phyloP scores from a whole-genome alignment of 2,113 vertebrate genomes.

The Corythaixoides concolor region DNA sequence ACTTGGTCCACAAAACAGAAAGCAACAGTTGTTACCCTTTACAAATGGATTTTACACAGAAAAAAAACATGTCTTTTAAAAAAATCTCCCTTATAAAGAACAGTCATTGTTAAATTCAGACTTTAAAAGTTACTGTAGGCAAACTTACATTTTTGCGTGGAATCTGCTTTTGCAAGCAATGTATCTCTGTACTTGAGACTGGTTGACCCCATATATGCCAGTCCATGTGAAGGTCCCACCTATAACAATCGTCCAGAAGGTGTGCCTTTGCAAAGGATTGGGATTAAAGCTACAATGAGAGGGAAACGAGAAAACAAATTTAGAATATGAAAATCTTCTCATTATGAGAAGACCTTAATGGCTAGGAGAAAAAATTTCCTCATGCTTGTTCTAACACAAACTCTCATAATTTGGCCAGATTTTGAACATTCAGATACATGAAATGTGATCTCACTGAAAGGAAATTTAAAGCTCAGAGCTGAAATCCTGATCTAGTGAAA shows the following conservation, averaged over 20 bases:
- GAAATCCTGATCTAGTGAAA: not conserved
- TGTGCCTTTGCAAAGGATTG: constrained; percentile 88
- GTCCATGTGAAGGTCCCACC: constrained; percentile 91
- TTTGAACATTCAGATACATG: not conserved
- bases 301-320: constrained; percentile 6
- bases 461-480: not conserved
- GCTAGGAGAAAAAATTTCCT: not conserved
- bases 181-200: constrained; percentile 95
- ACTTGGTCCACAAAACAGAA: not conserved
- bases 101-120: not conserved
- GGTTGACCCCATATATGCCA: constrained; percentile 89
- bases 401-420: not conserved
- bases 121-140: not conserved
- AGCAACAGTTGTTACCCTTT: not conserved
- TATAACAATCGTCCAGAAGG: constrained; percentile 90
- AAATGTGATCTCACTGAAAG: not conserved
- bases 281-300: constrained; percentile 82
- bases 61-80: not conserved
- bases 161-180: constrained; percentile 89
- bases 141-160: constrained; percentile 90
- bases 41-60: not conserved
- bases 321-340: not conserved
- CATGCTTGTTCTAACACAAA: not conserved
- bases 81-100: not conserved
- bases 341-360: not conserved